Conservation (phyloP, 2,888 invertebrate genomes). For the Matsumyia berberina region DNA sequence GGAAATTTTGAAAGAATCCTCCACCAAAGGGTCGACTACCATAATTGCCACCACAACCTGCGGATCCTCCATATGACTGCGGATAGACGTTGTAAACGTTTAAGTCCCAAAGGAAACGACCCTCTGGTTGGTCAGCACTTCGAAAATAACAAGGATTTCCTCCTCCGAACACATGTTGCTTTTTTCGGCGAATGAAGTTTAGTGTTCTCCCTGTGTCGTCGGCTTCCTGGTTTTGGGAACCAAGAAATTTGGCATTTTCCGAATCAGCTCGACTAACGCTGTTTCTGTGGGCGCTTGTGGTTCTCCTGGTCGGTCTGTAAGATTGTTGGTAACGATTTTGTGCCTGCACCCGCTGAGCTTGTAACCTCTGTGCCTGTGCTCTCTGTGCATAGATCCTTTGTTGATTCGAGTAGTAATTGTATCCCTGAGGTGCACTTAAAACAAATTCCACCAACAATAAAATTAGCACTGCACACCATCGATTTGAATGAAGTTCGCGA, state of each 20-base stretch:
- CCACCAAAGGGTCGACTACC: conserved; percentile 51
- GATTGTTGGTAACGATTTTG: conserved; percentile 57
- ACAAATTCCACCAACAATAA: conserved; percentile 49
- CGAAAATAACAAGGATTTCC: conserved; percentile 59
- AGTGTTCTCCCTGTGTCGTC: conserved; percentile 33
- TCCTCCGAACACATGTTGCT: conserved; percentile 39
- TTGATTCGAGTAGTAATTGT: conserved; percentile 60
- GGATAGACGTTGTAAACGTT: conserved; percentile 82
- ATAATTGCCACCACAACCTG: conserved; percentile 4
- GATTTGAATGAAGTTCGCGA: conserved; percentile 1
- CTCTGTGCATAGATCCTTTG: conserved; percentile 61
- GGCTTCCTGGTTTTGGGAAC: conserved; percentile 80
- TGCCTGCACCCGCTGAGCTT: conserved; percentile 50
- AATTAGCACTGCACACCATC: conserved; percentile 33
- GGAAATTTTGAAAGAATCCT: conserved; percentile 79
- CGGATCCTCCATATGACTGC: conserved; percentile 55
- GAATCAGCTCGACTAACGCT: conserved; percentile 77
- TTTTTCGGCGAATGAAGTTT: conserved; percentile 66
- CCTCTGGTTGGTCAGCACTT: conserved; percentile 78
- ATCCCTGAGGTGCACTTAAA: conserved; percentile 61
- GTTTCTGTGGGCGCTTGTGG: conserved; percentile 29
- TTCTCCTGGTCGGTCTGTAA: conserved; percentile 10
- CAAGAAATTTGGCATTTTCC: conserved; percentile 82
- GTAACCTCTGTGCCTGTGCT: conserved; percentile 51
- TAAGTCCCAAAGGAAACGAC: conserved; percentile 82